These are phyloP conservation scores for Tiliqua scincoides DNA, from an alignment of 2,113 vertebrate species.

Conservation along the genomic window DNA sequence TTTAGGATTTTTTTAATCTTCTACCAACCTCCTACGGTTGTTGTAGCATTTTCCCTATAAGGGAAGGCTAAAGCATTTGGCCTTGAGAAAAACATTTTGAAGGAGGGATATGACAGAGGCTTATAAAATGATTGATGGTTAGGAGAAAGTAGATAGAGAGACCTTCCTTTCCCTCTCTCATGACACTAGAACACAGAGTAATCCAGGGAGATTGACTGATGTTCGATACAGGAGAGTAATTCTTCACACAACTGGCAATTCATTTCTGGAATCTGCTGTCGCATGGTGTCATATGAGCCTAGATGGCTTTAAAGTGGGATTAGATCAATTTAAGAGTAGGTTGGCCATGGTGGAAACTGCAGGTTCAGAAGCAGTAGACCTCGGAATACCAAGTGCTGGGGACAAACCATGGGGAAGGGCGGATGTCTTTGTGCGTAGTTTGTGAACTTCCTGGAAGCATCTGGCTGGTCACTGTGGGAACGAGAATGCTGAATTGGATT, in stretches of 20 bases:
- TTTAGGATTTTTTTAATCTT: not conserved
- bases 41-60: not conserved
- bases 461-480: too few relatives aligned
- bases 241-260: not conserved
- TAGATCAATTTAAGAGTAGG: too few relatives aligned
- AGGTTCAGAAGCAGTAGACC: too few relatives aligned
- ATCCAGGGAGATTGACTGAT: not conserved
- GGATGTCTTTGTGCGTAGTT: too few relatives aligned
- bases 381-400: too few relatives aligned
- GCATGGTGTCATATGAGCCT: not conserved
- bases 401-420: too few relatives aligned
- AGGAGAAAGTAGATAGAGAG: not conserved
- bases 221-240: not conserved
- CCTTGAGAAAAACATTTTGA: not conserved
- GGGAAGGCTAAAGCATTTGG: not conserved
- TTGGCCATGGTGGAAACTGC: too few relatives aligned
- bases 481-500: too few relatives aligned
- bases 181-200: not conserved
- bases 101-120: not conserved
- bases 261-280: not conserved
- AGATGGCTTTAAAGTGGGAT: too few relatives aligned
- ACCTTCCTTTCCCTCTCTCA: not conserved
- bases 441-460: too few relatives aligned
- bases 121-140: not conserved
- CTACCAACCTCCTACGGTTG: too few relatives aligned